Conservation (phyloP, 2,888 invertebrate species). For the Rotaria sp. region DNA sequence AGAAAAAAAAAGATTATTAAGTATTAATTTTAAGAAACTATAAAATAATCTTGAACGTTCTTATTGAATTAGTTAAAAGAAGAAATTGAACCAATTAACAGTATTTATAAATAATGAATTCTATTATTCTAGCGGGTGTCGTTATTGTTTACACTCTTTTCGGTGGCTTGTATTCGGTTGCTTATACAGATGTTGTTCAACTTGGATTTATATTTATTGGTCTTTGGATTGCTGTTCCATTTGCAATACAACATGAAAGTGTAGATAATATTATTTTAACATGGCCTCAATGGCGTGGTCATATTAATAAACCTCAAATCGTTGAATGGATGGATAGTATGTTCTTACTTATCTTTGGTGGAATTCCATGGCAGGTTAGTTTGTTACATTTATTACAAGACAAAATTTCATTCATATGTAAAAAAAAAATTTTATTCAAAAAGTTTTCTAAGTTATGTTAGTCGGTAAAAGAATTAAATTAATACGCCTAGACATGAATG, state of each 20-base stretch:
- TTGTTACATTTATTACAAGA: too few relatives aligned
- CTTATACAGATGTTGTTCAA: constrained; percentile 96
- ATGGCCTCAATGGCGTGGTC: constrained; percentile 28
- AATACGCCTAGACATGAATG: background rate
- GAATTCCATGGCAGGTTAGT: constrained; percentile 86
- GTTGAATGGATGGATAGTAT: constrained; percentile 81
- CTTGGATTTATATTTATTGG: constrained; percentile 94
- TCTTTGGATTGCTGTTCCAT: constrained; percentile 34
- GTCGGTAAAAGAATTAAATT: constrained; percentile 61
- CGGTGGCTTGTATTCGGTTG: constrained; percentile 93
- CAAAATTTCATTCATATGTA: too few relatives aligned
- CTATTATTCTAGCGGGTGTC: constrained; percentile 67
- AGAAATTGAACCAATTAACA: too few relatives aligned
- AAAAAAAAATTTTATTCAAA: too few relatives aligned
- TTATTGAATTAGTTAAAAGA: background rate
- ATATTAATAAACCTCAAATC: constrained; percentile 8
- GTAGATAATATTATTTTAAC: constrained; percentile 24
- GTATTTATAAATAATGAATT: too few relatives aligned
- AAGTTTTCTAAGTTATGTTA: too few relatives aligned
- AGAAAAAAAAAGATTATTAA: background rate
- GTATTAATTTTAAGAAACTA: background rate
- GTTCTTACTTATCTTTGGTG: constrained; percentile 80
- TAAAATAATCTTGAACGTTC: background rate
- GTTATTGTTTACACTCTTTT: constrained; percentile 94
- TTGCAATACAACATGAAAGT: constrained; percentile 33